A percentile compares a stretch with the other conserved stretches of the same genome.
These are phyloP conservation scores for Oscheius sp. DNA, from an alignment of 1,140 invertebrate genomes.

Conservation along the genomic window DNA sequence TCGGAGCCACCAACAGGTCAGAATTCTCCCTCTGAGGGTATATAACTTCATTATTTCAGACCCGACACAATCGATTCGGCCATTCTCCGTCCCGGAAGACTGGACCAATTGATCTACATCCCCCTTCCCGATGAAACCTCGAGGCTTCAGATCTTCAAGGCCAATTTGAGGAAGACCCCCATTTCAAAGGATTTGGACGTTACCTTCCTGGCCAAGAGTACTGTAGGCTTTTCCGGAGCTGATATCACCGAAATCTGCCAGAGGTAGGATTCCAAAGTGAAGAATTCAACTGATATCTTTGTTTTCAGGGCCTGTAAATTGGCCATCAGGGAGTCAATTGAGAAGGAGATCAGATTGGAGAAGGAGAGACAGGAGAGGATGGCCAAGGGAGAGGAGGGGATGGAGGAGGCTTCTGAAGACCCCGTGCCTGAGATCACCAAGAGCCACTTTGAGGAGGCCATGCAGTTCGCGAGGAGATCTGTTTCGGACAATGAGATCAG, in stretches of 20 bases:
- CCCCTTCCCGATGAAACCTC: conserved; percentile 96
- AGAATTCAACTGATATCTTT: too few relatives aligned
- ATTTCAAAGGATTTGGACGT: conserved; percentile 81
- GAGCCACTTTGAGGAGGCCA: conserved; percentile 95
- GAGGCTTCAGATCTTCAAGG: conserved; percentile 82
- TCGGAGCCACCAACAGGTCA: conserved; percentile 37
- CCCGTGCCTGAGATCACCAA: conserved; percentile 93
- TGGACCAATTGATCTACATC: conserved; percentile 98
- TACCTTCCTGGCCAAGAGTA: conserved; percentile 89
- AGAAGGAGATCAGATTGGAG: conserved; percentile 85
- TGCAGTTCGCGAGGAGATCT: conserved; percentile 86
- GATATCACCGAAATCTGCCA: conserved; percentile 99
- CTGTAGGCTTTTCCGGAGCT: conserved; percentile 93
- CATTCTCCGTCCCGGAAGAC: conserved; percentile 89
- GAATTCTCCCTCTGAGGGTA: neutral
- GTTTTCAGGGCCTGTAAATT: conserved; percentile 70
- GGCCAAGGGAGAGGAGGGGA: conserved; percentile 73
- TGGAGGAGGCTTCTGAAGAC: conserved; percentile 79
- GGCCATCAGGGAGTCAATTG: conserved; percentile 93
- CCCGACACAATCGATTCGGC: conserved; percentile 96
- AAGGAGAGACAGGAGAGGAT: conserved; percentile 77
- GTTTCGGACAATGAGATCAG: conserved; percentile 37
- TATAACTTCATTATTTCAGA: conserved; percentile 1
- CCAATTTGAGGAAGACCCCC: conserved; percentile 33
- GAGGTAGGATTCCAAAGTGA: too few relatives aligned